These are phyloP conservation scores for Mactromeris polynyma DNA, from an alignment of 2,888 invertebrate genomes.

Conservation along the genomic window DNA sequence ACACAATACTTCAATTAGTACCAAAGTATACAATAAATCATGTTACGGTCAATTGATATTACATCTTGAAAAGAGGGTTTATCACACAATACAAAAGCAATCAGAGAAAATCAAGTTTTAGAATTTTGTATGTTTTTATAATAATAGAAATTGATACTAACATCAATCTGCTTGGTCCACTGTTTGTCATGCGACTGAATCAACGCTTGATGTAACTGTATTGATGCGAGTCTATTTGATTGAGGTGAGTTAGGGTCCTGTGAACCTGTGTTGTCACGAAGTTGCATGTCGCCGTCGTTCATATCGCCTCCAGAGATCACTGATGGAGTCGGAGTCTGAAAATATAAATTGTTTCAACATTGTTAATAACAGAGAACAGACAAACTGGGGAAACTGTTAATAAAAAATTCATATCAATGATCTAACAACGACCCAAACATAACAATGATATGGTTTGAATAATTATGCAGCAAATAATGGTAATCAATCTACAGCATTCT, in stretches of 20 bases:
- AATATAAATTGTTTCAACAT: conserved; percentile 16
- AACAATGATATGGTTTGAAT: neutral
- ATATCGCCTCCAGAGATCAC: conserved; percentile 36
- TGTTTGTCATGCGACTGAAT: conserved; percentile 76
- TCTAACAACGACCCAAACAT: neutral
- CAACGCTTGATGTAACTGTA: conserved; percentile 72
- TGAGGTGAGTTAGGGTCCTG: conserved; percentile 63
- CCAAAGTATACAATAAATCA: neutral
- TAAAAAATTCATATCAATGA: neutral
- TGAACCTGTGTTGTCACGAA: conserved; percentile 38
- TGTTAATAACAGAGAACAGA: neutral
- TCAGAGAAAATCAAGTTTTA: neutral
- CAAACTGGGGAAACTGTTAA: neutral
- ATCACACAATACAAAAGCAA: neutral
- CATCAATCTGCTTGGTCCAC: conserved; percentile 69
- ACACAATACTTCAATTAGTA: neutral
- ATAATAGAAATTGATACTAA: conserved; percentile 39
- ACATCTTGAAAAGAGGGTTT: neutral
- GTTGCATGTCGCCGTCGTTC: conserved; percentile 56
- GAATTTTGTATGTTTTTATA: neutral
- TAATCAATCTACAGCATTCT: neutral
- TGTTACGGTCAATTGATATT: neutral
- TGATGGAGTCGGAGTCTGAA: conserved; percentile 67
- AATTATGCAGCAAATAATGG: neutral
- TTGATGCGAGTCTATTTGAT: conserved; percentile 69